These are phyloP conservation scores for Graptemys geographica DNA, from an alignment of 2,797 vertebrate genomes.

Conservation along the genomic window DNA sequence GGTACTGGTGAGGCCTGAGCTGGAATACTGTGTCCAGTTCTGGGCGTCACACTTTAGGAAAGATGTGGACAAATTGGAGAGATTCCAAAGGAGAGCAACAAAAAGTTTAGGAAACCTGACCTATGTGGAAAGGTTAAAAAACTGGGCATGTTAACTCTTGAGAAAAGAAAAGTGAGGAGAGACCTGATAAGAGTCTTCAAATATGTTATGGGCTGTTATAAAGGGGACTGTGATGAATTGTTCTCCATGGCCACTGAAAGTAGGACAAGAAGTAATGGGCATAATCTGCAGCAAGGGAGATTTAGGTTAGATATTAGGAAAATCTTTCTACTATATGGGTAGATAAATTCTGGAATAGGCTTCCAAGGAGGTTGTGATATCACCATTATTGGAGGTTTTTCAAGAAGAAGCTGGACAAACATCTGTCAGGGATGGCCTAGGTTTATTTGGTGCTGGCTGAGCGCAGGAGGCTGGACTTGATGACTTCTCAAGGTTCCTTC, in stretches of 20 bases:
- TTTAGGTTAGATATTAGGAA: neutral
- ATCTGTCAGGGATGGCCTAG: neutral
- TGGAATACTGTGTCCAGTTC: neutral
- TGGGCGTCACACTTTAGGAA: neutral
- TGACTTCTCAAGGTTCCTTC: neutral
- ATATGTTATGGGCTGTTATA: neutral
- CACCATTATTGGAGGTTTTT: neutral
- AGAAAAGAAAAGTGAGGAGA: too few relatives aligned
- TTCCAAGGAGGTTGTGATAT: neutral
- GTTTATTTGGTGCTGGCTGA: neutral
- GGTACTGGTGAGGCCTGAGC: neutral
- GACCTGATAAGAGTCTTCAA: too few relatives aligned
- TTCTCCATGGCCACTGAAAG: too few relatives aligned
- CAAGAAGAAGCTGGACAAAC: neutral
- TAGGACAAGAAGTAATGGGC: neutral
- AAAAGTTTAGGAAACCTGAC: neutral
- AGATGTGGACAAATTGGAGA: neutral
- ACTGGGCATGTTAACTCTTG: neutral
- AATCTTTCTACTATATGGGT: neutral
- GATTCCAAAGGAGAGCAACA: neutral
- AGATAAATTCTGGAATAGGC: neutral
- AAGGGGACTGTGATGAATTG: too few relatives aligned
- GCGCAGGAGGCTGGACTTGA: too few relatives aligned
- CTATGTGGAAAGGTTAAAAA: neutral
- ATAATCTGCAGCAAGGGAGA: neutral